Evolutionary conservation across 2,888 invertebrate genomes (phyloP).

Genomic region (Noctua janthe): DNA sequence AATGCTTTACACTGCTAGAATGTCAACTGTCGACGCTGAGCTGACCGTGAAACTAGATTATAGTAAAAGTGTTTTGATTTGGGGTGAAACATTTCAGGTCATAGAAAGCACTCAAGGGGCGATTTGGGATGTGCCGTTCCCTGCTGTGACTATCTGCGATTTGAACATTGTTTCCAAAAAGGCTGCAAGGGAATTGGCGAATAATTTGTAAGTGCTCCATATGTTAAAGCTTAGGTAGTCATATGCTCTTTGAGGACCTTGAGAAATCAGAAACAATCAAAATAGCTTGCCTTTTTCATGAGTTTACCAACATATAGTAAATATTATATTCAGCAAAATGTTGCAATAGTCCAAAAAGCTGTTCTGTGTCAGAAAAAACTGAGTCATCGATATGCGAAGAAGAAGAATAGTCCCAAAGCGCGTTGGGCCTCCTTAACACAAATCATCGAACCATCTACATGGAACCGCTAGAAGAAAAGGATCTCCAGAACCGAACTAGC

Average conservation of each 20-base stretch:
- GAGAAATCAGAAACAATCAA: neutral
- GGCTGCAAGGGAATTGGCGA: conserved; percentile 83
- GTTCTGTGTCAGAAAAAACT: neutral
- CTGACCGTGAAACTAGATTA: neutral
- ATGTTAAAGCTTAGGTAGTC: neutral
- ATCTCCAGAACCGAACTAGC: neutral
- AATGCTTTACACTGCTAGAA: neutral
- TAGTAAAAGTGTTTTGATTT: neutral
- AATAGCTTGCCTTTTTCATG: no score
- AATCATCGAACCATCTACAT: neutral
- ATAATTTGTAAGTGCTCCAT: conserved; percentile 86
- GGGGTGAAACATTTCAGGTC: conserved; percentile 76
- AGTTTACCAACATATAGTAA: no score
- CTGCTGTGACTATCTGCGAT: conserved; percentile 92
- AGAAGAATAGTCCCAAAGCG: neutral
- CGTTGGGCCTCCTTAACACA: neutral
- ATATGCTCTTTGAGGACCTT: neutral
- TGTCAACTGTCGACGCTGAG: neutral
- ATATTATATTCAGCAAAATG: no score
- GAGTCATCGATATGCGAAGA: neutral
- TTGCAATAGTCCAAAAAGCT: no score
- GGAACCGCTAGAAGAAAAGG: neutral
- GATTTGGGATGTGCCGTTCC: conserved; percentile 92
- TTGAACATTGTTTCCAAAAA: conserved; percentile 90
- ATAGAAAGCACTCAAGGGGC: conserved; percentile 91